These are phyloP conservation scores for Anagyrus pseudococci DNA, from an alignment of 2,888 invertebrate genomes.

Conservation along the genomic window DNA sequence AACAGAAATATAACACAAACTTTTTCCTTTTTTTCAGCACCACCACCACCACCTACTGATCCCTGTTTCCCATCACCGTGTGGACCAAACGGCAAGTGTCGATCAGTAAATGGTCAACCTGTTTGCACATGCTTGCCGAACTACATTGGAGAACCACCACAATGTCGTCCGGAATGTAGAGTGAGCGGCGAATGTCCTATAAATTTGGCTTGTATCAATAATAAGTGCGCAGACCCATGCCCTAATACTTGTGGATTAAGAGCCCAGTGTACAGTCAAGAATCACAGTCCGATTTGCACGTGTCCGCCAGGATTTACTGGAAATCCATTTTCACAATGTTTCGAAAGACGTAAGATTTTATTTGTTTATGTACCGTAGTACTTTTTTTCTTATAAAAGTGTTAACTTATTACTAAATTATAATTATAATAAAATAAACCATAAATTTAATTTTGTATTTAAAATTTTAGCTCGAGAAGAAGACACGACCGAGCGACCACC, in stretches of 20 bases:
- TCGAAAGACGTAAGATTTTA: constrained; percentile 68
- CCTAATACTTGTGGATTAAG: constrained; percentile 86
- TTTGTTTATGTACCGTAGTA: no score
- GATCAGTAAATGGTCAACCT: constrained; percentile 78
- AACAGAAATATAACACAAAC: not conserved
- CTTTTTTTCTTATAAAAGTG: not conserved
- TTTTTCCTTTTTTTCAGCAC: constrained; percentile 21
- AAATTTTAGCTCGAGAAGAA: constrained; percentile 43
- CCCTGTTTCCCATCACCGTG: constrained; percentile 87
- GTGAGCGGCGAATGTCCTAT: constrained; percentile 86
- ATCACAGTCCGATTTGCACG: constrained; percentile 87
- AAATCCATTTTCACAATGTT: constrained; percentile 84
- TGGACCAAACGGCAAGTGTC: constrained; percentile 86
- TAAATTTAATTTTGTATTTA: not conserved
- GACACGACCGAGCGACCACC: constrained; percentile 72
- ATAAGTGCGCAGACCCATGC: constrained; percentile 87
- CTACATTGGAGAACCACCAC: constrained; percentile 80
- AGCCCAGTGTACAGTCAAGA: constrained; percentile 82
- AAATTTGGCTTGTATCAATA: constrained; percentile 84
- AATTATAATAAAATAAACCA: not conserved
- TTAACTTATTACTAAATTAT: not conserved
- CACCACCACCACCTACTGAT: constrained; percentile 59
- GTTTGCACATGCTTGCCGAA: constrained; percentile 85
- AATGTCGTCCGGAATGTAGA: constrained; percentile 84
- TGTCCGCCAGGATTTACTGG: constrained; percentile 86